These are phyloP conservation scores for Lycorma delicatula DNA, from an alignment of 1,140 invertebrate species.

Conservation along the genomic window DNA sequence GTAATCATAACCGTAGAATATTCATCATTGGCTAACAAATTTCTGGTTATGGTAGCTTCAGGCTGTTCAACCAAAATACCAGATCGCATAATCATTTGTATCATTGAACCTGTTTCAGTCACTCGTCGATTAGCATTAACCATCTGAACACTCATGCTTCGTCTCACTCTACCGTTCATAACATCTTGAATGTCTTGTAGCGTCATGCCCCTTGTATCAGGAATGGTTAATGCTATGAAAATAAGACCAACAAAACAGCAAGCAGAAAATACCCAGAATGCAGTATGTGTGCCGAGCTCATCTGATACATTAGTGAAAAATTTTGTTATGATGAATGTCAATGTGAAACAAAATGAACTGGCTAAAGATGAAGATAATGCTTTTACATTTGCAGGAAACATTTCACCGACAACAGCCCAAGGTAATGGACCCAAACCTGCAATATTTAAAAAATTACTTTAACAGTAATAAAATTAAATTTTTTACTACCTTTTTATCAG, in stretches of 20 bases:
- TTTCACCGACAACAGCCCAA: constrained; percentile 76
- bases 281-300: constrained; percentile 53
- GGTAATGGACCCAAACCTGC: constrained; percentile 69
- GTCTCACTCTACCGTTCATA: constrained; percentile 37
- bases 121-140: not conserved
- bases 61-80: not conserved
- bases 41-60: not conserved
- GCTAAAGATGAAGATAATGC: constrained; percentile 64
- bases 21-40: not conserved
- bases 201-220: constrained; percentile 73
- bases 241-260: constrained; percentile 49
- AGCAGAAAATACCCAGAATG: constrained; percentile 71
- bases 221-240: constrained; percentile 55
- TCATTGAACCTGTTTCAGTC: not conserved
- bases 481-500: too few relatives aligned
- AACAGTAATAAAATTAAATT: too few relatives aligned
- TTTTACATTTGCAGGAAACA: constrained; percentile 68
- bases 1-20: too few relatives aligned
- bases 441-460: too few relatives aligned
- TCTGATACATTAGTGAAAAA: constrained; percentile 52
- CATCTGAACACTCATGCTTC: not conserved
- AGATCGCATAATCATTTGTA: not conserved
- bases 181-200: constrained; percentile 65
- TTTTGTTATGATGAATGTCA: constrained; percentile 71
- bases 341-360: constrained; percentile 65